Percentiles rank a stretch among this genome's conserved stretches.
Evolutionary conservation across 1,140 invertebrate genomes (phyloP).

Genomic region (Grapholita molesta): DNA sequence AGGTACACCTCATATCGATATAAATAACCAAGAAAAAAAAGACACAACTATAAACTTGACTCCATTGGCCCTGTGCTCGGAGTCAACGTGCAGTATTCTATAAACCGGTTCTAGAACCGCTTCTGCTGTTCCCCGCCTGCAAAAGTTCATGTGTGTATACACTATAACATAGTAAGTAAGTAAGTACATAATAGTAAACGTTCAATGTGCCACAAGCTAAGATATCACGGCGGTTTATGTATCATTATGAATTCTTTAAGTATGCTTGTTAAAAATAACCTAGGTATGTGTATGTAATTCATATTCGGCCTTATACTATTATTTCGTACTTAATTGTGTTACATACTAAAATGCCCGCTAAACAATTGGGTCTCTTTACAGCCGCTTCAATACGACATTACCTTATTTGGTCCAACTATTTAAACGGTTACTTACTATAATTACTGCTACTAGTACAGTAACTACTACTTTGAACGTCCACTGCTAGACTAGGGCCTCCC

Average conservation of each 20-base stretch:
- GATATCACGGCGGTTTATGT: background rate
- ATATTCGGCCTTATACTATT: too few species aligned
- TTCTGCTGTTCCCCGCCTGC: conserved; percentile 53
- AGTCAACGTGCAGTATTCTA: conserved; percentile 47
- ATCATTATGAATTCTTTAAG: background rate
- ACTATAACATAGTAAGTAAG: conserved; percentile 42
- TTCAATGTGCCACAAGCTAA: conserved; percentile 28
- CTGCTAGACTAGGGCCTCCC: too few species aligned
- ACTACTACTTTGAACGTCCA: too few species aligned
- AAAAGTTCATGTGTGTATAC: conserved; percentile 63
- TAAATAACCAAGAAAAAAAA: background rate
- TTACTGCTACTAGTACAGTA: too few species aligned
- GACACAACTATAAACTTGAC: background rate
- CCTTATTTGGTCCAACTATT: too few species aligned
- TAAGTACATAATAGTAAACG: conserved; percentile 45
- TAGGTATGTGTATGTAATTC: too few species aligned
- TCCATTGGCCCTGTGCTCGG: conserved; percentile 33
- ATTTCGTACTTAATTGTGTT: too few species aligned
- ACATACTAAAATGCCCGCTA: too few species aligned
- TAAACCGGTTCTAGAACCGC: conserved; percentile 53
- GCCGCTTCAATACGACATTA: too few species aligned
- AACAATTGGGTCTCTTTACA: too few species aligned
- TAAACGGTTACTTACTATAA: too few species aligned
- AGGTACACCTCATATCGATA: background rate
- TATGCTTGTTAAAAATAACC: too few species aligned